These are phyloP conservation scores for Hipposideros armiger DNA, from an alignment of 2,113 vertebrate species.

Conservation along the genomic window DNA sequence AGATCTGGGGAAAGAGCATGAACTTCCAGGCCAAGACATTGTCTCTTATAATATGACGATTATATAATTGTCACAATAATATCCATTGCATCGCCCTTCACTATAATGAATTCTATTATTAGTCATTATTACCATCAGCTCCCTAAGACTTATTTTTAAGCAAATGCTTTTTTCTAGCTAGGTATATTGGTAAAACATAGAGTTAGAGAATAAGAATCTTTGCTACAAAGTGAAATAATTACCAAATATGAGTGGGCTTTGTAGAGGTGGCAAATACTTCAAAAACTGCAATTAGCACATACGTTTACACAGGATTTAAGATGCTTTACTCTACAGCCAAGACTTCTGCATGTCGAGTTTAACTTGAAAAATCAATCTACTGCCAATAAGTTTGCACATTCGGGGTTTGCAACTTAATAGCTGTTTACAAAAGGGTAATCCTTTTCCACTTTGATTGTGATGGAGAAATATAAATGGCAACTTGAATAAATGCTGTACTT, in stretches of 20 bases:
- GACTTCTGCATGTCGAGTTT: not conserved
- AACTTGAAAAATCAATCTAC: not conserved
- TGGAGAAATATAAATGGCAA: not conserved
- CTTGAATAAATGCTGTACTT: not conserved
- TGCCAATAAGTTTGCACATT: not conserved
- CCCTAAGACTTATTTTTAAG: not conserved
- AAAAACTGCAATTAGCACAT: not conserved
- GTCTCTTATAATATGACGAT: not conserved
- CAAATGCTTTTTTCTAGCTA: not conserved
- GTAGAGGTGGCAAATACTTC: not conserved
- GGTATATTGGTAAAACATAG: not conserved
- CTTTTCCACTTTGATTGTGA: not conserved
- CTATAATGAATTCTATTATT: not conserved
- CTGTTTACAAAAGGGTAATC: not conserved
- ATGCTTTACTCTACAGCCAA: not conserved
- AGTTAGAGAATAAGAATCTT: not conserved
- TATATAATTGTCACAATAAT: not conserved
- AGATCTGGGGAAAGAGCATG: not conserved
- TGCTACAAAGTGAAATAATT: conserved; percentile 16
- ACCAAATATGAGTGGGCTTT: not conserved
- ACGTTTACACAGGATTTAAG: not conserved
- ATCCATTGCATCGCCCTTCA: not conserved
- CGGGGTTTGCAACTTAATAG: not conserved
- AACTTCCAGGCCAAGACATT: not conserved
- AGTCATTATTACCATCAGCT: not conserved